Percentiles rank a stretch among this genome's conserved stretches.
These are phyloP conservation scores for Sebastes taczanowskii DNA, from an alignment of 2,797 vertebrate species.

Conservation along the genomic window DNA sequence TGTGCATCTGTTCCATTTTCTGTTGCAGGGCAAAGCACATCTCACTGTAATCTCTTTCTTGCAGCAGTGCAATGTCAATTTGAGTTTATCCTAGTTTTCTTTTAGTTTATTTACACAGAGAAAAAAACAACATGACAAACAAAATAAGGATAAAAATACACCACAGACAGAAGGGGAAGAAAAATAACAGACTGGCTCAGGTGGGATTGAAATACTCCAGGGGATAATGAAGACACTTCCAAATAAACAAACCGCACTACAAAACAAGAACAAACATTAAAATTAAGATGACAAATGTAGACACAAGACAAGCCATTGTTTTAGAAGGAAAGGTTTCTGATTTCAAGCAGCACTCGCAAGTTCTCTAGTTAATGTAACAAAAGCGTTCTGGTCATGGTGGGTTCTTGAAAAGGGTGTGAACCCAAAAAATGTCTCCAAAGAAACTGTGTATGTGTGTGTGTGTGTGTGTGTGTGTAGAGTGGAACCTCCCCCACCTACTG, in stretches of 20 bases:
- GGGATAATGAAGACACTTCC: neutral
- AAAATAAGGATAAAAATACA: conserved; percentile 18
- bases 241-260: conserved; percentile 6
- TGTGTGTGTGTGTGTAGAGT: neutral
- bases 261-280: conserved; percentile 2
- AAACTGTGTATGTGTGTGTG: neutral
- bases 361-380: neutral
- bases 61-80: neutral
- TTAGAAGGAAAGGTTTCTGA: neutral
- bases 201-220: neutral
- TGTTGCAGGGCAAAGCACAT: neutral
- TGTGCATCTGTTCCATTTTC: neutral
- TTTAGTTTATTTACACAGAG: conserved; percentile 8
- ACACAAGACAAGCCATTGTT: neutral
- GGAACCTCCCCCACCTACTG: neutral
- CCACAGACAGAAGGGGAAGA: neutral
- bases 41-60: neutral
- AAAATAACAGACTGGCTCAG: conserved; percentile 6
- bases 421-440: conserved; percentile 1
- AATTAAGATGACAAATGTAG: conserved; percentile 16
- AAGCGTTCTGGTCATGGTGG: neutral
- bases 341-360: neutral
- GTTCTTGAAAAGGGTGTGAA: neutral
- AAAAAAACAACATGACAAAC: neutral
- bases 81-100: neutral